Evolutionary conservation across 2,113 vertebrate species (phyloP), one percentile per base, ranked within the genome.

Genomic region (Maccullochella peelii): DNA sequence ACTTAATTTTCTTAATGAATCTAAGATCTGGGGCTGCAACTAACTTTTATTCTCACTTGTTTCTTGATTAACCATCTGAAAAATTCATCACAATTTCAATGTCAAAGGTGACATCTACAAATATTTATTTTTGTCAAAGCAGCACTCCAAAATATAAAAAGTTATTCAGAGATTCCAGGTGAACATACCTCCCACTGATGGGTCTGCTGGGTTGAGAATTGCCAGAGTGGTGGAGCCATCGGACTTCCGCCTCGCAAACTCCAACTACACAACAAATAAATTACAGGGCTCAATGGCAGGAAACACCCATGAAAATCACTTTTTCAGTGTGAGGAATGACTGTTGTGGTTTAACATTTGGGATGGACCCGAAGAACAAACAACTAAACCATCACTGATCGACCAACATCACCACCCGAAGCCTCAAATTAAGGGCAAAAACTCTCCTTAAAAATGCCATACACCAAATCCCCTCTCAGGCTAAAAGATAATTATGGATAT

Each of bases 221-320:
- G 96, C 97, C 75, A 99, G 80, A 1, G 98, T 98, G 5, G 98
- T 99, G 6, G 97, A 98, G 42, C 98, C 98, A 81, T 99, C 97
- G 25, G 95, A 86, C 89, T 96, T 98, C 88, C 96, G 95, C 88
- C 98, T 96, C 72, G 94, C 95, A 94, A 99, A 99, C 84, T 97
- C 97, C 89, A 97, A 94, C 98, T 99, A 72, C 7, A 70, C 25
- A 72, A 89, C n/a, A 86, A 81, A 85, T 8, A 23, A 1, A 69
- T 30, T 15, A 52, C 1, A 20, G 2, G 36, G 5, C 8, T 58
- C 3, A 44, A 30, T 33, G 14, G 30, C 50, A 74, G 18, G 14
- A 47, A 21, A 57, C 15, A 16, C 9, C 1, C 5, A 25, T 5
- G 3, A 27, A 30, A 15, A 30, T 9, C 8, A 2, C 52, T 0